phyloP scores from a whole-genome alignment of 1,140 invertebrate species.

The Listronotus bonariensis region DNA sequence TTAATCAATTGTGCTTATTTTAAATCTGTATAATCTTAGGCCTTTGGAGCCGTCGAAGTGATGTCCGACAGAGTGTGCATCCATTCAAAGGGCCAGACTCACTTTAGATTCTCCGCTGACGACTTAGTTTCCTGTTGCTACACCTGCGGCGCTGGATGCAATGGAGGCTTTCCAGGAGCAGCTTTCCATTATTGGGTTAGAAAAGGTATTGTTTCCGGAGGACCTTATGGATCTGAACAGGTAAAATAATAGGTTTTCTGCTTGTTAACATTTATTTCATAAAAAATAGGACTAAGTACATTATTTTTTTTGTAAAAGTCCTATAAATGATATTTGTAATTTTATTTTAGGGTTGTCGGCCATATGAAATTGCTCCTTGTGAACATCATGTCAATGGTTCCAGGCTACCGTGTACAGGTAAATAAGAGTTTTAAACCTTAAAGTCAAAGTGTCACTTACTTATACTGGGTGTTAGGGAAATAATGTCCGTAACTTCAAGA shows the following conservation, averaged over 20 bases:
- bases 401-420: conserved; percentile 68
- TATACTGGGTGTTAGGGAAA: no score
- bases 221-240: conserved; percentile 73
- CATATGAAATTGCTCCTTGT: conserved; percentile 84
- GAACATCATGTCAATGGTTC: conserved; percentile 88
- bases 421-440: no score
- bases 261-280: no score
- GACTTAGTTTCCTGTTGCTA: conserved; percentile 86
- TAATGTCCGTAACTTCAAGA: no score
- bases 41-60: conserved; percentile 91
- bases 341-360: conserved; percentile 72
- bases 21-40: conserved; percentile 65
- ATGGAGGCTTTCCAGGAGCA: conserved; percentile 77
- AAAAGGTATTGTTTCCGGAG: conserved; percentile 82
- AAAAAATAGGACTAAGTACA: no score
- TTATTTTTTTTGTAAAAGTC: no score
- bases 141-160: conserved; percentile 84
- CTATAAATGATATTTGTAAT: not conserved
- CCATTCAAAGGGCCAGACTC: conserved; percentile 72
- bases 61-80: conserved; percentile 93
- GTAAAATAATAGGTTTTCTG: conserved; percentile 44
- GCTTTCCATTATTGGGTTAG: conserved; percentile 87
- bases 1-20: no score
- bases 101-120: conserved; percentile 83
- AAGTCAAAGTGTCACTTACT: no score